Conservation (phyloP, 2,113 vertebrate genomes). For the Isurus oxyrinchus region DNA sequence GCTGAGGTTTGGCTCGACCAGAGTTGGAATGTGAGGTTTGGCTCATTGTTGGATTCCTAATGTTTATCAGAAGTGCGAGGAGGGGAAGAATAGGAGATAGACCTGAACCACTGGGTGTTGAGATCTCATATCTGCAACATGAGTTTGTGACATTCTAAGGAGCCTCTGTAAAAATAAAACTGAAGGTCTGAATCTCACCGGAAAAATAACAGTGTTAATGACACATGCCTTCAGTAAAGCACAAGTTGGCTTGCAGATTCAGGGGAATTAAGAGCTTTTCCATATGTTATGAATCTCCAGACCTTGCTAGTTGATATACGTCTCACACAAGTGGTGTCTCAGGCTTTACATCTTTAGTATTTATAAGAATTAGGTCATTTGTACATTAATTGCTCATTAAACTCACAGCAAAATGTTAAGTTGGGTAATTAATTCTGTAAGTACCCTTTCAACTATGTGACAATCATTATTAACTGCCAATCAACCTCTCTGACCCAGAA, state of each 20-base stretch:
- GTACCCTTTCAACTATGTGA: neutral
- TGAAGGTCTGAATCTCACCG: neutral
- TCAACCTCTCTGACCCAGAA: neutral
- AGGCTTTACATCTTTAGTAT: neutral
- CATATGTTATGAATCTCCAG: neutral
- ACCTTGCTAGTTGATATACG: neutral
- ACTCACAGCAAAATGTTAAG: neutral
- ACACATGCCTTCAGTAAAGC: too few species aligned
- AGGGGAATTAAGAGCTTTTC: neutral
- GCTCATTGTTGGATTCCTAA: neutral
- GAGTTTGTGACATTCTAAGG: neutral
- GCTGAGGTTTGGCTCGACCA: neutral
- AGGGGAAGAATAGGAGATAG: neutral
- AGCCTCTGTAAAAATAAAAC: neutral
- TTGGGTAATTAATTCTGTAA: neutral
- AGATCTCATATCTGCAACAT: neutral
- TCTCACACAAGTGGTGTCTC: neutral
- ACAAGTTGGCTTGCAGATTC: neutral
- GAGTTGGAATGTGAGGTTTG: constrained; percentile 21
- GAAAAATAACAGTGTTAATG: neutral
- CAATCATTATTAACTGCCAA: neutral
- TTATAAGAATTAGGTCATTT: neutral
- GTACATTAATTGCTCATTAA: neutral
- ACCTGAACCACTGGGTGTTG: neutral
- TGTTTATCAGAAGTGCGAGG: neutral